These are phyloP conservation scores for Dunckerocampus dactyliophorus DNA, from an alignment of 2,113 vertebrate genomes.

Conservation along the genomic window DNA sequence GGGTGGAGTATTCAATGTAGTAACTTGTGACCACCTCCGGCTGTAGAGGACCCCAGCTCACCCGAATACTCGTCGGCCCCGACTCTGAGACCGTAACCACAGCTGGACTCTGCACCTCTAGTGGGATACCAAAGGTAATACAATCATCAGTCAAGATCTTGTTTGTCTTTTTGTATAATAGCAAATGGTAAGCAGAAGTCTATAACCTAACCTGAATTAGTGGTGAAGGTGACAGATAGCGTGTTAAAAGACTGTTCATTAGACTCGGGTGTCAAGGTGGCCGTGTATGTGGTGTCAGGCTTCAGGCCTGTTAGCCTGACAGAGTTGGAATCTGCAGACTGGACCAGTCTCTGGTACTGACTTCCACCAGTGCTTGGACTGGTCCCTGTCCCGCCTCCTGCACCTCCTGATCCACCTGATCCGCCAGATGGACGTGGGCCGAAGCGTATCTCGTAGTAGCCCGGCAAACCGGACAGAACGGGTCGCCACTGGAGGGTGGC, in stretches of 20 bases:
- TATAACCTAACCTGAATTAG: slow-evolving; percentile 72
- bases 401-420: slow-evolving; percentile 18
- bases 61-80: slow-evolving; percentile 72
- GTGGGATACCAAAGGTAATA: background rate
- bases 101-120: slow-evolving; percentile 73
- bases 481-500: slow-evolving; percentile 83
- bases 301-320: slow-evolving; percentile 69
- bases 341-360: slow-evolving; percentile 61
- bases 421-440: slow-evolving; percentile 43
- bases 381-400: slow-evolving; percentile 29
- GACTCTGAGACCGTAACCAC: slow-evolving; percentile 80
- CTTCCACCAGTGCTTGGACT: slow-evolving; percentile 52
- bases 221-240: slow-evolving; percentile 78
- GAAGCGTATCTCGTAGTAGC: slow-evolving; percentile 80
- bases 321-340: slow-evolving; percentile 69
- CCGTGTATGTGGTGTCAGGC: slow-evolving; percentile 82
- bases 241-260: slow-evolving; percentile 70
- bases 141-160: background rate
- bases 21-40: slow-evolving; percentile 70
- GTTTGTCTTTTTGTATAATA: background rate
- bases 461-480: slow-evolving; percentile 70
- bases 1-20: slow-evolving; percentile 78
- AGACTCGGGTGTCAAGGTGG: slow-evolving; percentile 79
- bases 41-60: slow-evolving; percentile 84
- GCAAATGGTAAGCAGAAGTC: background rate